phyloP scores from a whole-genome alignment of 2,113 vertebrate species.

The Platichthys stellatus region DNA sequence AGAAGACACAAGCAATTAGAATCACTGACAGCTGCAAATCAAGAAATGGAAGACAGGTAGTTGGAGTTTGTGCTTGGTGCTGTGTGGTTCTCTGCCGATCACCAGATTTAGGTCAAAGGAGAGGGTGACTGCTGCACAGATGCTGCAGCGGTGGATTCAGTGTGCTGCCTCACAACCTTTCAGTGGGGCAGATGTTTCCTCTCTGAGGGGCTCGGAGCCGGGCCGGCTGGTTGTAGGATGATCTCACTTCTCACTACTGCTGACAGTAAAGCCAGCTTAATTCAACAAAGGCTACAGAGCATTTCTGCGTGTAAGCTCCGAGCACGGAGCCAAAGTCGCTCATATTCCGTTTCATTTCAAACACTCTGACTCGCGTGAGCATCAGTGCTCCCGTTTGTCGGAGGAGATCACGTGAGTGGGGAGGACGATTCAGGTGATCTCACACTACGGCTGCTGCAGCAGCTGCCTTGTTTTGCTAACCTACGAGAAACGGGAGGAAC shows the following conservation, averaged over 20 bases:
- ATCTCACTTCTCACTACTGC: slow-evolving; percentile 63
- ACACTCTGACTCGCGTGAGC: neutral
- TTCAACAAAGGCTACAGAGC: slow-evolving; percentile 41
- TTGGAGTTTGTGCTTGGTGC: slow-evolving; percentile 9
- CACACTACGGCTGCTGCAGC: slow-evolving; percentile 37
- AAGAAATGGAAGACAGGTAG: neutral
- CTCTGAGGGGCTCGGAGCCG: slow-evolving; percentile 54
- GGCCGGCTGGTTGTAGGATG: slow-evolving; percentile 61
- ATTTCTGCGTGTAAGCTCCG: slow-evolving; percentile 37
- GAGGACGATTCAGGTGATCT: slow-evolving; percentile 46
- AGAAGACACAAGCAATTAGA: neutral
- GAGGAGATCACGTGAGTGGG: neutral
- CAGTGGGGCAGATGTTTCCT: slow-evolving; percentile 65
- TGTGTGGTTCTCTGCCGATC: slow-evolving; percentile 20
- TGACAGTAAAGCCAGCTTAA: slow-evolving; percentile 65
- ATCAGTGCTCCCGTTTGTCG: neutral
- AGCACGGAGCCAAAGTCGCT: slow-evolving; percentile 9
- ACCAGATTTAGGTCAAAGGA: slow-evolving; percentile 65
- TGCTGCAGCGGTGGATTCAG: slow-evolving; percentile 48
- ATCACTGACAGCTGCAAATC: neutral
- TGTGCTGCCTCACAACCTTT: slow-evolving; percentile 54
- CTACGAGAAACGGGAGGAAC: slow-evolving; percentile 57
- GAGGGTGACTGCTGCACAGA: slow-evolving; percentile 60
- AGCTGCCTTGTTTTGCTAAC: slow-evolving; percentile 60
- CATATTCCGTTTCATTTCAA: slow-evolving; percentile 7